A percentile compares a stretch with the other conserved stretches of the same genome.
Conservation (phyloP, 2,797 vertebrate species). For the Rhinoraja longicauda region DNA sequence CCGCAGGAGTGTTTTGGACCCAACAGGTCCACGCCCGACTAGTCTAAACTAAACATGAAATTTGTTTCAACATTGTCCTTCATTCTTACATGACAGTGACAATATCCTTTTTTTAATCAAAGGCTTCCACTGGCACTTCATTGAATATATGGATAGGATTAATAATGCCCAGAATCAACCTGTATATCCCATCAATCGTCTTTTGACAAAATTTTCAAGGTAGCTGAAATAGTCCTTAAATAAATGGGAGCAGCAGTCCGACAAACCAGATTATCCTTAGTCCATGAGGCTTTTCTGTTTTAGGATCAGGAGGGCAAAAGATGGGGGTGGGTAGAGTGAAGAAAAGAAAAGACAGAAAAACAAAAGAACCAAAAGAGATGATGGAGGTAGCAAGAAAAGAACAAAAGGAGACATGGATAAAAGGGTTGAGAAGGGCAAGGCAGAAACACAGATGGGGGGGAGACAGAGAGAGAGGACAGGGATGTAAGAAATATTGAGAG, state of each 20-base stretch:
- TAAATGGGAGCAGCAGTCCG: neutral
- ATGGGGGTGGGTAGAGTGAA: neutral
- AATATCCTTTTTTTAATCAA: neutral
- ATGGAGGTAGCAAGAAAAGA: neutral
- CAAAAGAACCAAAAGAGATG: neutral
- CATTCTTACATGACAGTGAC: neutral
- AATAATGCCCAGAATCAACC: neutral
- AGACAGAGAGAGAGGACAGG: neutral
- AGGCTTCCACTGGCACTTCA: neutral
- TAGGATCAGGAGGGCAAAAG: neutral
- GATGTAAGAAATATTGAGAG: neutral
- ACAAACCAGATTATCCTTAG: neutral
- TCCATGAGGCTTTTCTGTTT: neutral
- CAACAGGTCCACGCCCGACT: no score
- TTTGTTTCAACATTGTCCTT: neutral
- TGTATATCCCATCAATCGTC: neutral
- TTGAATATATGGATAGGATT: neutral
- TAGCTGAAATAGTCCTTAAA: neutral
- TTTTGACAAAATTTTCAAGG: neutral
- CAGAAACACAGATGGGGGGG: neutral
- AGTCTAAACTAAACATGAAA: neutral
- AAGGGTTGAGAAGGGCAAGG: neutral
- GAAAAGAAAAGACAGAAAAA: neutral
- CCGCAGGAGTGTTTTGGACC: no score
- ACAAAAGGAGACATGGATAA: neutral